Evolutionary conservation across 2,888 invertebrate species (phyloP).

Genomic region (Mantis religiosa): DNA sequence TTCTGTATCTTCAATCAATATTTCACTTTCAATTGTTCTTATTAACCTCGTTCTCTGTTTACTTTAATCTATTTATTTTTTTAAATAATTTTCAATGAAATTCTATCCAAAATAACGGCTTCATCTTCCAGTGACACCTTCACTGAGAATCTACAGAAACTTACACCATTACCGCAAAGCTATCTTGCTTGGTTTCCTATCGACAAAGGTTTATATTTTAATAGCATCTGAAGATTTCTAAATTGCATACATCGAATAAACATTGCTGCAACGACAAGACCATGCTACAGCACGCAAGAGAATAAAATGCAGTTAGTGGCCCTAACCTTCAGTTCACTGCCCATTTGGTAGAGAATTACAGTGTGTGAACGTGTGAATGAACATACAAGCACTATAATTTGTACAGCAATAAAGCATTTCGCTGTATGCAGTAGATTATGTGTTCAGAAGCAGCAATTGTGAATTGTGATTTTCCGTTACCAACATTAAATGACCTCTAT

Average conservation of each 20-base stretch:
- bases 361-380: neutral
- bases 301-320: neutral
- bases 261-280: neutral
- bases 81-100: too few species aligned
- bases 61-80: too few species aligned
- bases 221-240: neutral
- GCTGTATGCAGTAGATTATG: neutral
- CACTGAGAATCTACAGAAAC: too few species aligned
- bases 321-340: neutral
- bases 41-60: too few species aligned
- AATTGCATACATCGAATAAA: neutral
- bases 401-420: neutral
- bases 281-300: neutral
- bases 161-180: too few species aligned
- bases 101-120: too few species aligned
- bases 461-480: neutral
- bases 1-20: too few species aligned
- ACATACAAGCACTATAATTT: neutral
- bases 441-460: neutral
- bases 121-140: too few species aligned
- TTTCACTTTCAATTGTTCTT: too few species aligned
- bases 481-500: neutral
- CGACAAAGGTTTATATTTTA: neutral
- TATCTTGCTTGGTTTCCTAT: too few species aligned
- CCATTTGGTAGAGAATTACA: neutral